These are phyloP conservation scores for Heliconius ismenius DNA, from an alignment of 2,888 invertebrate genomes.

Conservation along the genomic window DNA sequence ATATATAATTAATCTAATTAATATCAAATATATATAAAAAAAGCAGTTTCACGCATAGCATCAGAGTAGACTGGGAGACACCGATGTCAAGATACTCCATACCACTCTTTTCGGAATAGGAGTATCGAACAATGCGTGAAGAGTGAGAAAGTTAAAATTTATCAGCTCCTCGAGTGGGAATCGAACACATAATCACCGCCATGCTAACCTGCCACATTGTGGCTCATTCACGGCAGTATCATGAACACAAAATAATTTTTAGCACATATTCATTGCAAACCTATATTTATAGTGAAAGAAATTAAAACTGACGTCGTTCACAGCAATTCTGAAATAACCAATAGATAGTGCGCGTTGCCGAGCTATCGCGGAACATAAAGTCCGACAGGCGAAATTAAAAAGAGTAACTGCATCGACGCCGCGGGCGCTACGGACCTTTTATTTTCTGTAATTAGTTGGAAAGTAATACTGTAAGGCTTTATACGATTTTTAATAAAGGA, in stretches of 20 bases:
- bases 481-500: constrained; percentile 18
- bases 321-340: constrained; percentile 60
- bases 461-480: constrained; percentile 27
- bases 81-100: too few relatives aligned
- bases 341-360: constrained; percentile 37
- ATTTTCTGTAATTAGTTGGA: constrained; percentile 31
- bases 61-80: too few relatives aligned
- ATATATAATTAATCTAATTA: too few relatives aligned
- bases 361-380: constrained; percentile 61
- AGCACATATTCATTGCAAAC: background rate
- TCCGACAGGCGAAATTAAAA: constrained; percentile 63
- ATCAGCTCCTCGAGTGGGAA: background rate
- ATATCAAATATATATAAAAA: too few relatives aligned
- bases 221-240: background rate
- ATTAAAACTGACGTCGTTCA: constrained; percentile 20
- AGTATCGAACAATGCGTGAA: too few relatives aligned
- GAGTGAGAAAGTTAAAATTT: background rate
- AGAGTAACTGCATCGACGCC: constrained; percentile 43
- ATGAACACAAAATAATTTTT: background rate
- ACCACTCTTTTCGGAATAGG: too few relatives aligned
- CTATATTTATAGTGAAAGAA: constrained; percentile 45
- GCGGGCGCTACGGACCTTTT: constrained; percentile 34
- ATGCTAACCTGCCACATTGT: background rate
- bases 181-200: too few relatives aligned
- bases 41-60: too few relatives aligned